Percentiles rank a stretch among this genome's conserved stretches.
phyloP scores from a whole-genome alignment of 2,797 vertebrate species.

The Macrochelys suwanniensis region DNA sequence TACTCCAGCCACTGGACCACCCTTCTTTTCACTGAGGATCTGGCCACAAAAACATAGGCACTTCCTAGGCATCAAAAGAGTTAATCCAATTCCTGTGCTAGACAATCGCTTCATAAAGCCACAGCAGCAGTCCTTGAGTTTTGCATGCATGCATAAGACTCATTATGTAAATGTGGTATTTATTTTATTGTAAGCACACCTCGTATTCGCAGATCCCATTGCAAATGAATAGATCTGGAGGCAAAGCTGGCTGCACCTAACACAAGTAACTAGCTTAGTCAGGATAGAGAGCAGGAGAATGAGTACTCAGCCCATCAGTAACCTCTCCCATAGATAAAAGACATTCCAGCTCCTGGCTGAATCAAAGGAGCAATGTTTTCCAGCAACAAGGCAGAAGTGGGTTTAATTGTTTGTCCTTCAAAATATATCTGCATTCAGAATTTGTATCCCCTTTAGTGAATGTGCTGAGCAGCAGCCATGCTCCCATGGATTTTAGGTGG shows the following conservation, averaged over 20 bases:
- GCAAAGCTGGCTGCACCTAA: background rate
- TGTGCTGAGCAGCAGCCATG: background rate
- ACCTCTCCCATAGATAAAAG: background rate
- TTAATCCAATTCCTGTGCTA: slow-evolving; percentile 25
- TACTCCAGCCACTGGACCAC: background rate
- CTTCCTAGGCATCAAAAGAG: background rate
- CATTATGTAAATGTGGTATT: background rate
- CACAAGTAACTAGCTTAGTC: background rate
- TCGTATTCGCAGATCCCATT: background rate
- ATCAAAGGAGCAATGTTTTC: background rate
- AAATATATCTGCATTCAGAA: background rate
- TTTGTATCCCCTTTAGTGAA: background rate
- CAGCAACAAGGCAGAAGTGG: background rate
- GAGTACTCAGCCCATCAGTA: background rate
- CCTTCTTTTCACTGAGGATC: background rate
- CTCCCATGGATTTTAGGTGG: background rate
- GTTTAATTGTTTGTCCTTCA: background rate
- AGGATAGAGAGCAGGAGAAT: background rate
- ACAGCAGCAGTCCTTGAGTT: background rate
- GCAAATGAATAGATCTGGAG: background rate
- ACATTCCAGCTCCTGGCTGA: background rate
- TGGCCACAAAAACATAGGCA: background rate
- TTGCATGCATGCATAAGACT: slow-evolving; percentile 17
- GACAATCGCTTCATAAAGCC: background rate
- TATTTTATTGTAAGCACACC: background rate